Base-by-base conservation (phyloP, 2,113 vertebrate genomes). In the Tiliqua scincoides region DNA sequence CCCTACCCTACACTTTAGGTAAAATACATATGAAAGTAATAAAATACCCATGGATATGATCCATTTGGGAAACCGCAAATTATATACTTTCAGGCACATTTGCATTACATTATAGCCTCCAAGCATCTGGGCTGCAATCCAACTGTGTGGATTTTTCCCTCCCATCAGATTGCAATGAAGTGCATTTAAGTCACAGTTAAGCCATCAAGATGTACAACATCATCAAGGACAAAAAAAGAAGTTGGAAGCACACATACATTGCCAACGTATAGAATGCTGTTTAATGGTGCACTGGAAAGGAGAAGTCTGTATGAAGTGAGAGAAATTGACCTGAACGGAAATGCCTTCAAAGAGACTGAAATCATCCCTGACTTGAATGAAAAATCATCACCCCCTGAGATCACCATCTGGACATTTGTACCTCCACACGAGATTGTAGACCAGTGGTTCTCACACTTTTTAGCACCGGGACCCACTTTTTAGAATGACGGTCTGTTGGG, bases 1-100 rank as follows among this genome's bases (percentile, higher is more conserved):
- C 59, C 70, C 68, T 72, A 73, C 35, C 11, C 21, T 35, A 81
- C 77, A 43, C 1, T 79, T 90, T 62, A 40, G 79, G 84, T 79
- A 73, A 88, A 88, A 79, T 81, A 76, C 1, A 74, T 1, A 68
- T 75, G 77, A 70, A 92, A 90, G 20, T 85, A 91, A 85, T 88
- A 79, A 88, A 79, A 77, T 65, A 79, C 67, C 37, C 40, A 40
- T 54, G 25, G 67, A 73, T 32, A 79, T 48, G 40, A 79, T 84
- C 40, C 68, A 65, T 84, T 83, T 73, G 75, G 57, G 40, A 71
- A 84, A 88, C 43, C 54, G 82, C 40, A 84, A 88, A 84, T 88
- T 84, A 84, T 79, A 79, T 65, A 79, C 18, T 73, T 88, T 71
- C 27, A 63, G 37, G 62, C 63, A 78, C 37, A 71, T 83, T 87